Evolutionary conservation across 2,888 invertebrate species (phyloP).

Genomic region (Thyatira batis): DNA sequence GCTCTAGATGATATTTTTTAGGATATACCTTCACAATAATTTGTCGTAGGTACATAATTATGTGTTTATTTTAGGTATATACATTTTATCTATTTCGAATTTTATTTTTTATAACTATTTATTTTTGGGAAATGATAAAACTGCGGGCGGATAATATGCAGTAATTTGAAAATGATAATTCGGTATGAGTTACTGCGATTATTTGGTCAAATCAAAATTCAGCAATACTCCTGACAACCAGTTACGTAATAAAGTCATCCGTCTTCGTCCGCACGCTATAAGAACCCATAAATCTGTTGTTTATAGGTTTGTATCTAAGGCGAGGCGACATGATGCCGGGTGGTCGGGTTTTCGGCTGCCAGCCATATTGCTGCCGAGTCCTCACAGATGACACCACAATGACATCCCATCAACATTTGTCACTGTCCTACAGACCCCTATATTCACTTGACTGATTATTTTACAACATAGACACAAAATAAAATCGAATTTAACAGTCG

Average conservation of each 20-base stretch:
- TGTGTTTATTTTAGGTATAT: slow-evolving; percentile 7
- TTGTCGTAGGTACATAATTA: slow-evolving; percentile 4
- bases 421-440: slow-evolving; percentile 16
- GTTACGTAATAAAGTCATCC: slow-evolving; percentile 29
- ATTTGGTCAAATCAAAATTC: slow-evolving; percentile 1
- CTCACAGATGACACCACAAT: slow-evolving; percentile 17
- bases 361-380: slow-evolving; percentile 13
- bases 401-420: slow-evolving; percentile 24
- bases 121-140: too few relatives aligned
- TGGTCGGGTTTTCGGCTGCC: slow-evolving; percentile 13
- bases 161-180: too few relatives aligned
- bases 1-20: slow-evolving; percentile 51
- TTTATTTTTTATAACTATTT: too few relatives aligned
- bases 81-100: too few relatives aligned
- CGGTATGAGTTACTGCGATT: too few relatives aligned
- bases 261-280: slow-evolving; percentile 34
- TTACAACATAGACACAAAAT: background rate
- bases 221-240: slow-evolving; percentile 14
- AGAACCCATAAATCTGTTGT: slow-evolving; percentile 35
- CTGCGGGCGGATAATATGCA: too few relatives aligned
- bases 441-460: background rate
- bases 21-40: slow-evolving; percentile 29
- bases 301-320: slow-evolving; percentile 27
- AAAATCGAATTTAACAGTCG: background rate
- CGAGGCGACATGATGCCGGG: slow-evolving; percentile 15